A percentile compares a stretch with the other conserved stretches of the same genome.
Conservation (phyloP, 2,888 invertebrate species). For the Caenorhabditis sp. region DNA sequence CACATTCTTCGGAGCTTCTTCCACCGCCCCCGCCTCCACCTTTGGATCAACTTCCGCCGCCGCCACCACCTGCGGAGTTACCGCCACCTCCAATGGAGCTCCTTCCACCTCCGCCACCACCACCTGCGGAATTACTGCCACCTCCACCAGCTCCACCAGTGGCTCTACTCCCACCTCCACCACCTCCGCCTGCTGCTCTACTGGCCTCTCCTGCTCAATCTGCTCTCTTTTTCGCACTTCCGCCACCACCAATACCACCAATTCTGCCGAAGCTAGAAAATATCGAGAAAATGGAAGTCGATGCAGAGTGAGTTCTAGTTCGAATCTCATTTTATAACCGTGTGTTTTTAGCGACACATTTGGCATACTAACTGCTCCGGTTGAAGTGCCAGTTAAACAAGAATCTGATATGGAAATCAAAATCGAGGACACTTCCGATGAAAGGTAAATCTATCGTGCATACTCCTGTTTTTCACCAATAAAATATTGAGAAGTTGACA, state of each 20-base stretch:
- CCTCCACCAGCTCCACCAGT: not conserved
- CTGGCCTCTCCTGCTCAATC: no score
- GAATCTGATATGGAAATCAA: not conserved
- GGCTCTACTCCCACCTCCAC: not conserved
- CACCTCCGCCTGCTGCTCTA: no score
- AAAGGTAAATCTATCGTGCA: slow-evolving; percentile 22
- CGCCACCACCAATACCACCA: not conserved
- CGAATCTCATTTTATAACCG: not conserved
- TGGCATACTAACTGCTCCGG: not conserved
- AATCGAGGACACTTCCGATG: not conserved
- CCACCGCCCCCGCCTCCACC: not conserved
- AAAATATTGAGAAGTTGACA: not conserved
- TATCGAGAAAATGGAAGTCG: not conserved
- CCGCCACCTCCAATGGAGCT: no score
- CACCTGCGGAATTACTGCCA: no score
- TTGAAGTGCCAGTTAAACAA: slow-evolving; percentile 5
- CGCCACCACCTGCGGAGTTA: no score
- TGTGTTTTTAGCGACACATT: not conserved
- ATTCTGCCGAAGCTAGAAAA: not conserved
- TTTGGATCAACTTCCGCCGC: no score
- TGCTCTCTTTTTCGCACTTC: no score
- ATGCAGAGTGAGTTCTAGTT: not conserved
- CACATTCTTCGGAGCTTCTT: not conserved
- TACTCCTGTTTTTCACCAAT: not conserved
- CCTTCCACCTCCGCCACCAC: no score